These are phyloP conservation scores for Peromyscus maniculatus DNA, from an alignment of 2,113 vertebrate species.

Conservation along the genomic window DNA sequence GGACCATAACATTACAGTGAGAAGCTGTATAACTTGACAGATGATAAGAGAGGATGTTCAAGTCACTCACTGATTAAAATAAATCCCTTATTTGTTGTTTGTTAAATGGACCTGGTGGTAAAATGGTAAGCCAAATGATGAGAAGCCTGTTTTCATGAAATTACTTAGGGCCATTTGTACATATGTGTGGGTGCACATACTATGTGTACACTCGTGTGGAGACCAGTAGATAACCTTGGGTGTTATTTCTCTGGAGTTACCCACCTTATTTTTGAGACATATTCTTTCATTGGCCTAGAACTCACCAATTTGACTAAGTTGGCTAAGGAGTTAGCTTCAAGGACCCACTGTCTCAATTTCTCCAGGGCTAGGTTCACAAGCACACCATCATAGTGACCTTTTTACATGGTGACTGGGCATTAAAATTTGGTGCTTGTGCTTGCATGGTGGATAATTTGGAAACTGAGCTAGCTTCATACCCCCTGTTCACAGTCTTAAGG, in stretches of 20 bases:
- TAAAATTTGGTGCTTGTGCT: neutral
- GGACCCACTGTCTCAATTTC: neutral
- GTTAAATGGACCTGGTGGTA: no score
- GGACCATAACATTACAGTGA: neutral
- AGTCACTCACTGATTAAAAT: neutral
- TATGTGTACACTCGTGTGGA: no score
- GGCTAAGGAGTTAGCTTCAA: neutral
- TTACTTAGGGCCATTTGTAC: neutral
- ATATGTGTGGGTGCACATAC: neutral
- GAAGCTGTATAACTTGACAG: neutral
- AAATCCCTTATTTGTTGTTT: neutral
- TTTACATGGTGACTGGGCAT: neutral
- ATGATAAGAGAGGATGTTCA: neutral
- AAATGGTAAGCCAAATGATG: neutral
- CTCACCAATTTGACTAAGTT: neutral
- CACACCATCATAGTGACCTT: neutral
- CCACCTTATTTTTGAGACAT: neutral
- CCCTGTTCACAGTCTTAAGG: neutral
- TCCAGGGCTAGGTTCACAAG: neutral
- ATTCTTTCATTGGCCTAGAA: neutral
- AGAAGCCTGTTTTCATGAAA: neutral
- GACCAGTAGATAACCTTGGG: neutral
- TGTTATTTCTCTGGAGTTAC: neutral
- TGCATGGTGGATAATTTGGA: neutral
- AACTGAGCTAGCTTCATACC: neutral